Conservation (phyloP, 2,797 vertebrate genomes). For the Cyclura pinguis region DNA sequence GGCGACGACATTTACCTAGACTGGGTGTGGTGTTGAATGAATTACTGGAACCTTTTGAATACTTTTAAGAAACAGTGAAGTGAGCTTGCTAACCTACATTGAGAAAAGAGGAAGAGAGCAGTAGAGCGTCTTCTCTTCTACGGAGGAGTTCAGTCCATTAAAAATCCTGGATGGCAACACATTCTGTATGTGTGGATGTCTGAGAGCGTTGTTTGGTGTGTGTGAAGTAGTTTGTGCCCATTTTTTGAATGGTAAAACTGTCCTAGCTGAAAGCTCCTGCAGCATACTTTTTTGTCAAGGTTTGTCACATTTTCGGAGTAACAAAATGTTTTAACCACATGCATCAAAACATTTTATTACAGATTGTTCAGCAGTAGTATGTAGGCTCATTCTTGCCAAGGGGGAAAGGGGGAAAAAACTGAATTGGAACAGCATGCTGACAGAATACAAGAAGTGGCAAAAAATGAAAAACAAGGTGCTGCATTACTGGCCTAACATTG, state of each 20-base stretch:
- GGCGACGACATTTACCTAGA: not conserved
- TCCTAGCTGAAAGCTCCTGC: not conserved
- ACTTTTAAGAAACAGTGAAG: not conserved
- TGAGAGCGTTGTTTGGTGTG: too few relatives aligned
- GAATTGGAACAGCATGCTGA: not conserved
- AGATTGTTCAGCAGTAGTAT: not conserved
- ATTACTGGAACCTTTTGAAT: not conserved
- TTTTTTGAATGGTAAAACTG: not conserved
- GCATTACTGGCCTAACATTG: not conserved
- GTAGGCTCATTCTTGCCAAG: not conserved
- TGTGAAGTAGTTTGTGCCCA: not conserved
- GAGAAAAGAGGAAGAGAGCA: not conserved
- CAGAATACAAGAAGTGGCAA: not conserved
- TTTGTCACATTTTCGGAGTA: not conserved
- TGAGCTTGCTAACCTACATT: not conserved
- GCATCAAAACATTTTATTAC: not conserved
- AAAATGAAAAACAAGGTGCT: not conserved
- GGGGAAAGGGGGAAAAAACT: not conserved
- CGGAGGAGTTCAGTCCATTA: not conserved
- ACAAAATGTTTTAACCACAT: not conserved
- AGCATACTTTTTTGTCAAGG: not conserved
- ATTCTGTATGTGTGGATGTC: not conserved
- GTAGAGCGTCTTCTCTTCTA: not conserved
- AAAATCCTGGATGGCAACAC: not conserved
- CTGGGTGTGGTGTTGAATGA: slow-evolving; percentile 1